phyloP scores from a whole-genome alignment of 2,113 vertebrate species.

The Macrotis lagotis region DNA sequence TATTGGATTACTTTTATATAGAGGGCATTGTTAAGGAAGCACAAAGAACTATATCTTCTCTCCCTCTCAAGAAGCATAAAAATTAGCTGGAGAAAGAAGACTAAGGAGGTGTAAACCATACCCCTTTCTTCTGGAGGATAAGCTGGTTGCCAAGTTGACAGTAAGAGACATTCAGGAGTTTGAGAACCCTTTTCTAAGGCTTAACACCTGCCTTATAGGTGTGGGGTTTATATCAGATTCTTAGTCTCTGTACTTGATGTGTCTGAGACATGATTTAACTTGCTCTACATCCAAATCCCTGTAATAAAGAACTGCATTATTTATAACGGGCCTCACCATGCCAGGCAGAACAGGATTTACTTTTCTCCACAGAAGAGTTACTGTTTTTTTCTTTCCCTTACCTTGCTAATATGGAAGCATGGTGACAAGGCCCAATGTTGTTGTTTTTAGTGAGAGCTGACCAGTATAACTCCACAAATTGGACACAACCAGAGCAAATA shows the following conservation, averaged over 20 bases:
- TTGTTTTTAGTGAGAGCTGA: constrained; percentile 35
- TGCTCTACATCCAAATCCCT: constrained; percentile 34
- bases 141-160: not conserved
- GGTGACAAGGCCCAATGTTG: not conserved
- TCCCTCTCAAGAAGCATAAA: not conserved
- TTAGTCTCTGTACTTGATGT: constrained; percentile 42
- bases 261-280: constrained; percentile 37
- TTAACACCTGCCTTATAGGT: constrained; percentile 10
- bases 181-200: not conserved
- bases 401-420: constrained; percentile 22
- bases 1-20: not conserved
- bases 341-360: constrained; percentile 24
- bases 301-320: constrained; percentile 40
- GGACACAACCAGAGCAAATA: not conserved
- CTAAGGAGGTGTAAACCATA: not conserved
- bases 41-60: not conserved
- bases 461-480: constrained; percentile 49
- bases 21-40: not conserved
- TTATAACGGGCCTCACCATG: constrained; percentile 43
- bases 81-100: constrained; percentile 41
- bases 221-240: constrained; percentile 9
- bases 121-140: constrained; percentile 22
- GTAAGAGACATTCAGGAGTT: constrained; percentile 15
- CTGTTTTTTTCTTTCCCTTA: constrained; percentile 1
- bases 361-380: constrained; percentile 39